Conservation (phyloP, 2,797 vertebrate genomes). For the Nasua narica region DNA sequence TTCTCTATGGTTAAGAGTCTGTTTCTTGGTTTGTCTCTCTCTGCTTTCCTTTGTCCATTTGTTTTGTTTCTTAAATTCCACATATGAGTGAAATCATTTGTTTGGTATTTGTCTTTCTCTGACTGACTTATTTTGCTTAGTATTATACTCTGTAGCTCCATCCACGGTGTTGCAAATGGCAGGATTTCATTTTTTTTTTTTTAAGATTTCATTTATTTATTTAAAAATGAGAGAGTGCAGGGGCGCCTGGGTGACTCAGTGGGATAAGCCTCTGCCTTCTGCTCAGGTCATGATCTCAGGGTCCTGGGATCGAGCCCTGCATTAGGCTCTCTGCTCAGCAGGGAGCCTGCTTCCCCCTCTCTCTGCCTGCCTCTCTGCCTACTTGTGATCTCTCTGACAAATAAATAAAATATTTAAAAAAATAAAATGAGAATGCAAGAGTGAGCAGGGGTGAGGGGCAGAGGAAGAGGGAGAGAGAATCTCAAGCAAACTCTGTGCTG, state of each 20-base stretch:
- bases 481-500: background rate
- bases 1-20: background rate
- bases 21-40: background rate
- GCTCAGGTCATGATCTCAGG: no score
- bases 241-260: no score
- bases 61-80: background rate
- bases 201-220: background rate
- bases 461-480: background rate
- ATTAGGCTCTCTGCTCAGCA: no score
- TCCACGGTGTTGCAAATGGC: background rate
- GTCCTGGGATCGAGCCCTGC: no score
- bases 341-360: no score
- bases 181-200: background rate
- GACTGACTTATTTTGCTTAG: background rate
- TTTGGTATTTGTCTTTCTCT: background rate
- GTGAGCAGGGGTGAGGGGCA: no score
- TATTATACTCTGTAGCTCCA: background rate
- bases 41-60: background rate
- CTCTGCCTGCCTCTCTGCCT: no score
- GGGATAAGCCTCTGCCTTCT: no score
- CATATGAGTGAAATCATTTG: background rate
- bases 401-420: no score
- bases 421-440: no score
- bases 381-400: no score
- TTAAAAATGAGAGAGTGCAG: background rate